Evolutionary conservation across 2,797 vertebrate genomes (phyloP).

Genomic region (Nyctalus aviator): DNA sequence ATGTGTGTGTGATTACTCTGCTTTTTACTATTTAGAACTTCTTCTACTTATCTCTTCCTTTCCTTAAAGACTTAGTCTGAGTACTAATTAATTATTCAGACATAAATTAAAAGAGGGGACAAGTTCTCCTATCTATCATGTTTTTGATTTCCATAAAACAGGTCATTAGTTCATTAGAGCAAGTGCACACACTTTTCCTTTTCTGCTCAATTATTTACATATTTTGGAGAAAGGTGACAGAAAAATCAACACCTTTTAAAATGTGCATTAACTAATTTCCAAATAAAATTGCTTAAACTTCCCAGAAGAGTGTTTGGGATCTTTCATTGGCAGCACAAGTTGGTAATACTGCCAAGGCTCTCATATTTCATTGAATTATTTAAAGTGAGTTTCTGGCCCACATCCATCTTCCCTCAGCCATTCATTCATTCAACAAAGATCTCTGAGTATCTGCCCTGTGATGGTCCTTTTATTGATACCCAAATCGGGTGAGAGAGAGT

Average conservation of each 20-base stretch:
- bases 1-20: neutral
- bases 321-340: neutral
- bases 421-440: neutral
- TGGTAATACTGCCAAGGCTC: neutral
- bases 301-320: neutral
- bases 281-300: constrained; percentile 4
- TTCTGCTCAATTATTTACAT: constrained; percentile 28
- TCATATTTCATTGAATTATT: constrained; percentile 33
- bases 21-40: neutral
- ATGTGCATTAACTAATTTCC: neutral
- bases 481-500: too few species aligned
- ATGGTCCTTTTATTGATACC: neutral
- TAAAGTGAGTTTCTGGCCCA: neutral
- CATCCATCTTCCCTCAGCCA: neutral
- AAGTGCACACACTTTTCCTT: constrained; percentile 6
- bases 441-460: neutral
- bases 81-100: constrained; percentile 37
- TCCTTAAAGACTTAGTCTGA: neutral
- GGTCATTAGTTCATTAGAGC: neutral
- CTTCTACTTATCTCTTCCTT: neutral
- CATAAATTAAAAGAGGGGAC: neutral
- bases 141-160: neutral
- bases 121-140: neutral
- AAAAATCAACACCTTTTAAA: constrained; percentile 24
- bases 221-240: constrained; percentile 32